Conservation (phyloP, 1,140 invertebrate species). For the Grapholita molesta region DNA sequence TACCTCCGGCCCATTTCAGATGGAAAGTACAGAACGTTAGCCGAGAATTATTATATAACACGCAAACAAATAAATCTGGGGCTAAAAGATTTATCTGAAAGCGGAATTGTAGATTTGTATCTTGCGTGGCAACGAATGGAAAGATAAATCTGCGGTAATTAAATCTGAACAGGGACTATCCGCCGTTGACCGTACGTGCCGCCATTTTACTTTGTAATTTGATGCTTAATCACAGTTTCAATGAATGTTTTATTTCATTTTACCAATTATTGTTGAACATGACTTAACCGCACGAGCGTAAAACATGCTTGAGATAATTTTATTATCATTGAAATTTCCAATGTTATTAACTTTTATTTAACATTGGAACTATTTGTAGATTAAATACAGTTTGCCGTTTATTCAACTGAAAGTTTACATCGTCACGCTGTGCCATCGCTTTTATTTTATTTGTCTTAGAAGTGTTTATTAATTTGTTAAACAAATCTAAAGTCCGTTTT, state of each 20-base stretch:
- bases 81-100: conserved; percentile 17
- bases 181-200: neutral
- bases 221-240: neutral
- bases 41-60: conserved; percentile 13
- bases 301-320: neutral
- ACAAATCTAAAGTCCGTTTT: neutral
- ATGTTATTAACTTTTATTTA: neutral
- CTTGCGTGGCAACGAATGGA: conserved; percentile 7
- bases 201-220: conserved; percentile 1
- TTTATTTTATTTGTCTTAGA: no score
- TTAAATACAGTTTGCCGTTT: neutral
- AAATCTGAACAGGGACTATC: neutral
- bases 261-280: neutral
- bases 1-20: neutral
- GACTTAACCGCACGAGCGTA: neutral
- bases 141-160: conserved; percentile 15
- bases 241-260: neutral
- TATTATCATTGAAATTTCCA: neutral
- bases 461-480: neutral
- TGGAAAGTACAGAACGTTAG: neutral
- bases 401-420: neutral
- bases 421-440: neutral
- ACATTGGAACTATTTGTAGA: neutral
- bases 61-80: conserved; percentile 16
- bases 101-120: conserved; percentile 17